These are phyloP conservation scores for Pantherophis vulpinus DNA, from an alignment of 2,797 vertebrate species.

Conservation along the genomic window DNA sequence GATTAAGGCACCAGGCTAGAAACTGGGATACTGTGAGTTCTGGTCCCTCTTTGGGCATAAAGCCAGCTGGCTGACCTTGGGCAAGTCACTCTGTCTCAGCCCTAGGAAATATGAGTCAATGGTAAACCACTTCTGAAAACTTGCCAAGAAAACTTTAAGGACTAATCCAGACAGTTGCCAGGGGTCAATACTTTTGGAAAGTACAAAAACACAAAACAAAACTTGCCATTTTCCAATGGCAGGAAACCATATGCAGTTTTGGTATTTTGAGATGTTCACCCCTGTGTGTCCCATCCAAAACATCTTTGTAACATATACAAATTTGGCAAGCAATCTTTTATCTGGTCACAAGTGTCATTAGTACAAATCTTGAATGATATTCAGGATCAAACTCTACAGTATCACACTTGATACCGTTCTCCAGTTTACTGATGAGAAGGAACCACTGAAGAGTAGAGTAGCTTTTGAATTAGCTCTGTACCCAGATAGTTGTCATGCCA, in stretches of 20 bases:
- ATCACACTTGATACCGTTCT: neutral
- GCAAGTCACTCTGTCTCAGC: neutral
- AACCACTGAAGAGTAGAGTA: neutral
- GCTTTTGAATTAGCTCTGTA: neutral
- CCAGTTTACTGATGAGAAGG: neutral
- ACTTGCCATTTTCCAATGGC: neutral
- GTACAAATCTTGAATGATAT: neutral
- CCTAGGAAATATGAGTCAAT: neutral
- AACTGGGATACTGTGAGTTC: neutral
- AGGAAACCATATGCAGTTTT: neutral
- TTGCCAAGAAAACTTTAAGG: neutral
- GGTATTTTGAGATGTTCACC: neutral
- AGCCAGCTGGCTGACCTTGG: neutral
- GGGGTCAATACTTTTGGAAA: neutral
- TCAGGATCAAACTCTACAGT: neutral
- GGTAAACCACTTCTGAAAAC: neutral
- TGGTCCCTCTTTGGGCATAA: neutral
- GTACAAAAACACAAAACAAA: neutral
- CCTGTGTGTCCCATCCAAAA: neutral
- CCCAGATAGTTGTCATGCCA: neutral
- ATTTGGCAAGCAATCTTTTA: neutral
- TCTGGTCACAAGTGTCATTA: neutral
- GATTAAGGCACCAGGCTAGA: neutral
- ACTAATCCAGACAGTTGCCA: neutral
- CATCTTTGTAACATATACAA: neutral